Conservation (phyloP, 2,888 invertebrate genomes). For the Empis stercorea region DNA sequence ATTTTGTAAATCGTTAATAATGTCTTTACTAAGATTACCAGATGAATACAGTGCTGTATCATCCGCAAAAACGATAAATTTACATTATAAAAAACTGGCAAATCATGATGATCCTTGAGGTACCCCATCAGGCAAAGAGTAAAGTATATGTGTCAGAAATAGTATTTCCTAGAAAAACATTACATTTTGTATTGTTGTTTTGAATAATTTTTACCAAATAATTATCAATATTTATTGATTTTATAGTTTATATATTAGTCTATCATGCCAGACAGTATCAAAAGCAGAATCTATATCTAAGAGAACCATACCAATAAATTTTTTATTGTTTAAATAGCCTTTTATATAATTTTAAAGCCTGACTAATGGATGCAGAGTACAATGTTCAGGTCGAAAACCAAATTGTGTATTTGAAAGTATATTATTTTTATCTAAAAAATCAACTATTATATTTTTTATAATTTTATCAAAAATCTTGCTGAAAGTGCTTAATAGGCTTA, state of each 20-base stretch:
- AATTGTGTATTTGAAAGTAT: conserved; percentile 1
- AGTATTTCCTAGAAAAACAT: no score
- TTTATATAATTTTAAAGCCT: neutral
- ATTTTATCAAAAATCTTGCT: conserved; percentile 1
- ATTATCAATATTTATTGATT: neutral
- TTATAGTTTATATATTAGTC: conserved; percentile 6
- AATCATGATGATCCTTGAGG: neutral
- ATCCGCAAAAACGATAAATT: no score
- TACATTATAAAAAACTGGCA: neutral
- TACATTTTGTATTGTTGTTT: no score
- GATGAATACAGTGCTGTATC: neutral
- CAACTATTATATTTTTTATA: neutral
- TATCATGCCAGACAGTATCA: conserved; percentile 9
- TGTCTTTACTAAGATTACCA: neutral
- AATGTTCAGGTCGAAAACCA: no score
- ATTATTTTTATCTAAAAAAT: neutral
- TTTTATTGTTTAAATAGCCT: conserved; percentile 2
- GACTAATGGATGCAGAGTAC: no score
- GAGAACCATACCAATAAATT: conserved; percentile 5
- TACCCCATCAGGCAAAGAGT: neutral
- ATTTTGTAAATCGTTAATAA: neutral
- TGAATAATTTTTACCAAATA: no score
- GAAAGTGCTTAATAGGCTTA: conserved; percentile 4
- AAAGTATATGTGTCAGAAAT: neutral
- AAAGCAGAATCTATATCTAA: conserved; percentile 7